Evolutionary conservation across 1,140 invertebrate genomes (phyloP).

Genomic region (Arion vulgaris): DNA sequence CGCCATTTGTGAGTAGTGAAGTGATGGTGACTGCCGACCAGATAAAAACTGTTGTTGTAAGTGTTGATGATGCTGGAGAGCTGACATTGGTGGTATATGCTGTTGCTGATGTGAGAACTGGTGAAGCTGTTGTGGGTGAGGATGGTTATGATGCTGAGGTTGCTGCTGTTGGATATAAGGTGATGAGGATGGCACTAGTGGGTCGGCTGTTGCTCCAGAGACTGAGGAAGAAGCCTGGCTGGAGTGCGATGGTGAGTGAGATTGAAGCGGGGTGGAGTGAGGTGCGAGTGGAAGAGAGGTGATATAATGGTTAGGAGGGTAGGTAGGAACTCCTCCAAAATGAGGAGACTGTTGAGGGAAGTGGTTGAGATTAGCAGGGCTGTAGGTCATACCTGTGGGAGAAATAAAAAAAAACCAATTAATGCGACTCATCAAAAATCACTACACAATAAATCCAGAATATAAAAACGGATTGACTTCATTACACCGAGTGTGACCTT

Average conservation of each 20-base stretch:
- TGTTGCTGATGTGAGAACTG: neutral
- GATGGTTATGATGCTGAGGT: neutral
- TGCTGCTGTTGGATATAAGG: neutral
- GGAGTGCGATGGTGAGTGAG: conserved; percentile 24
- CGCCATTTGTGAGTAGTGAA: conserved; percentile 6
- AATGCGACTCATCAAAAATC: no score
- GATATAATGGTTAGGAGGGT: conserved; percentile 27
- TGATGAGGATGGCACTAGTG: conserved; percentile 8
- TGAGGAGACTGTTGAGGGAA: conserved; percentile 21
- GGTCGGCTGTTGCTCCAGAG: conserved; percentile 23
- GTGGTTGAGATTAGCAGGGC: neutral
- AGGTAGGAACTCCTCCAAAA: conserved; percentile 30
- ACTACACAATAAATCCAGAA: no score
- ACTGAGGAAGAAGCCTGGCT: conserved; percentile 28
- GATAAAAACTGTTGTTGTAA: neutral
- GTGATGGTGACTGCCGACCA: conserved; percentile 8
- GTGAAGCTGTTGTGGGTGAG: neutral
- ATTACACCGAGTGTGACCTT: no score
- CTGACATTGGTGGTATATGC: neutral
- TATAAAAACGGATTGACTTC: no score
- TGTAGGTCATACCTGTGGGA: conserved; percentile 3
- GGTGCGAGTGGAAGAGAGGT: conserved; percentile 7
- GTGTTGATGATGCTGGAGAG: conserved; percentile 24
- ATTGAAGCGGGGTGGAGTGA: neutral
- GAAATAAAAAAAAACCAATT: neutral